Base-by-base conservation (phyloP, 2,888 invertebrate species). In the Drosophila parthenogenetica region DNA sequence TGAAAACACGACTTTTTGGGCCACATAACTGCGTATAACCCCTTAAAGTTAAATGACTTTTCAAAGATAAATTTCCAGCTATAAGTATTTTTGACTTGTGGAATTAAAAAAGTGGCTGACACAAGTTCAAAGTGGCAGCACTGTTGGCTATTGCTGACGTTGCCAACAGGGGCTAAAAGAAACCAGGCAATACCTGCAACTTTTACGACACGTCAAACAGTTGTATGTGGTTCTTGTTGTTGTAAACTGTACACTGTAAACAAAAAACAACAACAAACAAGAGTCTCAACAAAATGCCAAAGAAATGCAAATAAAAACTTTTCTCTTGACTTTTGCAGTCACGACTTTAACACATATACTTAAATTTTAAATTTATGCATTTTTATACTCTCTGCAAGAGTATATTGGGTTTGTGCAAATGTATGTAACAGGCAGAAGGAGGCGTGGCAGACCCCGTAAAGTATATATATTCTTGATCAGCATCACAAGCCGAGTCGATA, bases 291-390 rank as follows among this genome's bases (percentile, higher is more conserved):
- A 58, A 75, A 87, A 80, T 86, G 77, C 69, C 86, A 76, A 80
- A 79, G 77, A 87, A 88, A 86, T 82, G 79, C 81, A 81, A 81
- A 81, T 55, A 81, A 79, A 35, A 85, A 81, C 80, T 85, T 85
- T 81, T 60, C 53, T 55, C 57, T 51, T 50, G 10, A 45, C 35
- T 17, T 50, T 37, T 29, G 43, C 49, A 35, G 50, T 7, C 11
- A 22, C 2, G 43, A 49, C 59, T 75, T 69, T 60, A 60, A 39
- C 16, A 22, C 46, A 65, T 54, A 58, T 11, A 37, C 35, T 43
- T 35, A 2, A 39, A 29, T 51, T 59, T 16, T 11, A 16, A 7
- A 22, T 22, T 29, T 49, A 13, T 13, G 32, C 1, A 13, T 13
- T 17, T 35, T 35, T 35, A n/a, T n/a, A n/a, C n/a, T n/a, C n/a